Conservation (phyloP, 2,888 invertebrate species). For the Geophilus truncorum region DNA sequence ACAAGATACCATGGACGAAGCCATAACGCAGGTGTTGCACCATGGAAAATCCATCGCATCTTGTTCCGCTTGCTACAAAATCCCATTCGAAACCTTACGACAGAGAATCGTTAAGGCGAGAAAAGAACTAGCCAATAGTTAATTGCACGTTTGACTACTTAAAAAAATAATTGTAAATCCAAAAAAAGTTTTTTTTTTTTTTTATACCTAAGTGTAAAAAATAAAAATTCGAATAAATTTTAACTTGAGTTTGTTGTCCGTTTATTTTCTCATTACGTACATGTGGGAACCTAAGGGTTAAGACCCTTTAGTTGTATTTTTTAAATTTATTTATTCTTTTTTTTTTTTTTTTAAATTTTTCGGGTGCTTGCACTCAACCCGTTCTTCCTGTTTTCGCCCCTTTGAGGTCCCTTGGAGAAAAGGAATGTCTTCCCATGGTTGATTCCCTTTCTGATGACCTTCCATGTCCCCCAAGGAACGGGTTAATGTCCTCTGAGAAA, state of each 20-base stretch:
- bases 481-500: background rate
- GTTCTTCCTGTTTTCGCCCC: slow-evolving; percentile 19
- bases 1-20: slow-evolving; percentile 28
- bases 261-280: slow-evolving; percentile 3
- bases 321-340: background rate
- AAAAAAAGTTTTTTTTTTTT: too few relatives aligned
- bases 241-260: background rate
- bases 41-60: slow-evolving; percentile 31
- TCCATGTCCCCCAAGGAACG: slow-evolving; percentile 10
- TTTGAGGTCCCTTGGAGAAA: slow-evolving; percentile 27
- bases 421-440: slow-evolving; percentile 20
- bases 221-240: too few relatives aligned
- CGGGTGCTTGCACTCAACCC: slow-evolving; percentile 21
- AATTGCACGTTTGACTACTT: background rate
- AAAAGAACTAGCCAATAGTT: background rate
- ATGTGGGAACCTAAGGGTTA: background rate
- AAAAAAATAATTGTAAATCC: too few relatives aligned
- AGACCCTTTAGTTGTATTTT: background rate
- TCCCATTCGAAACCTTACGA: slow-evolving; percentile 30
- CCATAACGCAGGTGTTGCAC: slow-evolving; percentile 14
- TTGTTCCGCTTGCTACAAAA: slow-evolving; percentile 9
- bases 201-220: too few relatives aligned
- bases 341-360: background rate
- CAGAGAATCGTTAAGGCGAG: background rate
- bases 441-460: slow-evolving; percentile 23